Evolutionary conservation across 2,797 vertebrate genomes (phyloP).

Genomic region (Rhynchonycteris naso): DNA sequence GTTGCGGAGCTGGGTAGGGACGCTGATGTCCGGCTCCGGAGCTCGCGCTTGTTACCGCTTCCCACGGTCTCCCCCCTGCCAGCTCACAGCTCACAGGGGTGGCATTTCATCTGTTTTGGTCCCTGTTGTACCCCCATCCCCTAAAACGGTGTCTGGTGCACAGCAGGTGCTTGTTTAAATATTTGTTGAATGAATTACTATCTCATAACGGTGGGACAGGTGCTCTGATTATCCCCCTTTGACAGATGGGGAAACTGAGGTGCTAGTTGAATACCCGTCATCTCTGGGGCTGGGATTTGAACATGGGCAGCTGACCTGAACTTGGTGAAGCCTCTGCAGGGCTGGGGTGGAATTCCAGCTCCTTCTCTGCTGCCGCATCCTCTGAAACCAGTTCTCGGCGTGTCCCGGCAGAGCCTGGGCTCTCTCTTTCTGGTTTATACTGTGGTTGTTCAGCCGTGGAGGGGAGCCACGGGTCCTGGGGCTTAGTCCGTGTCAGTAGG

Average conservation of each 20-base stretch:
- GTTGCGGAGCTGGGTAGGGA: neutral
- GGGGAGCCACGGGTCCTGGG: neutral
- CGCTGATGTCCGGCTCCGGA: neutral
- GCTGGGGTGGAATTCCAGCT: neutral
- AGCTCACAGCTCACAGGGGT: neutral
- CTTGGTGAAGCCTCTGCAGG: neutral
- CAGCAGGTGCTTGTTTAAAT: neutral
- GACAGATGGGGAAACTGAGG: neutral
- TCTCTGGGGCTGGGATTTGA: neutral
- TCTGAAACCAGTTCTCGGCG: neutral
- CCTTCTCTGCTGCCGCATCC: too few species aligned
- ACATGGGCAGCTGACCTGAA: neutral
- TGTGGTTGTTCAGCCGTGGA: accelerated
- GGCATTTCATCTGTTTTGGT: neutral
- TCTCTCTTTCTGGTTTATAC: neutral
- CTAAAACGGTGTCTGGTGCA: neutral
- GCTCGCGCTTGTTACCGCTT: accelerated
- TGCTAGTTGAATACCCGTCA: neutral
- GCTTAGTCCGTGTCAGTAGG: neutral
- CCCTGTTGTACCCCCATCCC: neutral
- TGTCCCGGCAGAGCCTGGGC: neutral
- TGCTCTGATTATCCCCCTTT: neutral
- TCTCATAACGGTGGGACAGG: accelerated
- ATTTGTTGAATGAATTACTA: neutral
- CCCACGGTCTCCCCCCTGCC: accelerated